These are phyloP conservation scores for Xenopus petersii DNA, from an alignment of 2,797 vertebrate genomes.

Conservation along the genomic window DNA sequence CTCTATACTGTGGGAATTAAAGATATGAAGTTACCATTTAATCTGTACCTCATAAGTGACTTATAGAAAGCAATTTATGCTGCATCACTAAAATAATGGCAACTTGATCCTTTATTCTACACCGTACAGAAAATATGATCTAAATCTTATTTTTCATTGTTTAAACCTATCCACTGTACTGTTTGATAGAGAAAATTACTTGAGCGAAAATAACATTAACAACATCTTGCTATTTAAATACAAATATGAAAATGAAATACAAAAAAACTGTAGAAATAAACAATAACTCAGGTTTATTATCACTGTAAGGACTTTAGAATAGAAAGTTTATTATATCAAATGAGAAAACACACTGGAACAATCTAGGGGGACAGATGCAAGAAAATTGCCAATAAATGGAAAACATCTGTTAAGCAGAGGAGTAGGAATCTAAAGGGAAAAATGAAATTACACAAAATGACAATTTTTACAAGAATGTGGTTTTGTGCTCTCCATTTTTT, in stretches of 20 bases:
- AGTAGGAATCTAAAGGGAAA: slow-evolving; percentile 26
- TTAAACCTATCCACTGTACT: background rate
- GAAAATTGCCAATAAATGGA: slow-evolving; percentile 46
- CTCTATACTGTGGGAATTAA: too few species aligned
- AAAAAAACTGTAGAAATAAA: background rate
- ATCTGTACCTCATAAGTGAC: too few species aligned
- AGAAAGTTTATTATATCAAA: slow-evolving; percentile 40
- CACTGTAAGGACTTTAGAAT: slow-evolving; percentile 32
- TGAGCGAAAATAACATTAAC: slow-evolving; percentile 11
- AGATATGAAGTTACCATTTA: too few species aligned
- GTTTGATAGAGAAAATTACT: background rate
- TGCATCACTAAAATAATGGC: background rate
- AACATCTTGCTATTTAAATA: slow-evolving; percentile 17
- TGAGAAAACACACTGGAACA: slow-evolving; percentile 39
- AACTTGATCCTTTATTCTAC: background rate
- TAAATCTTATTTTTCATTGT: background rate
- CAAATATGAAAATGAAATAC: slow-evolving; percentile 8
- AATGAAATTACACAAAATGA: slow-evolving; percentile 40
- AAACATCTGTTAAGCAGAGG: slow-evolving; percentile 44
- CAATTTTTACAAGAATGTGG: slow-evolving; percentile 32
- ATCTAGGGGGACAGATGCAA: slow-evolving; percentile 39
- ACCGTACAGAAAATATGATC: background rate
- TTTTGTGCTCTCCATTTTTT: slow-evolving; percentile 15
- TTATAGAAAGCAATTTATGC: background rate
- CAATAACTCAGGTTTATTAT: slow-evolving; percentile 34